A percentile compares a stretch with the other conserved stretches of the same genome.
Evolutionary conservation across 2,888 invertebrate species (phyloP).

Genomic region (Synergus japonicus): DNA sequence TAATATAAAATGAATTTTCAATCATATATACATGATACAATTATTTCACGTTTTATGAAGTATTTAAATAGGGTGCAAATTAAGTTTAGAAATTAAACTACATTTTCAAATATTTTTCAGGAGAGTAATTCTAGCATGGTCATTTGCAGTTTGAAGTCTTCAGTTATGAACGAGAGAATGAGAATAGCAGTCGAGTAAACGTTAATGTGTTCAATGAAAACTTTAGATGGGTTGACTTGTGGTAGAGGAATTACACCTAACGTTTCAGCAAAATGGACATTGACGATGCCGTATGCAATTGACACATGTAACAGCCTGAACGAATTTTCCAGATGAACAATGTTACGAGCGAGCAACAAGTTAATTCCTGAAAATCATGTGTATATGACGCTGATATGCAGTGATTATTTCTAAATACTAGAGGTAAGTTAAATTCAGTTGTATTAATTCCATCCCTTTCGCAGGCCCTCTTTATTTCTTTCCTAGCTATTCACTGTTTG

Average conservation of each 20-base stretch:
- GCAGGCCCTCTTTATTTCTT: neutral
- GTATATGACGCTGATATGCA: neutral
- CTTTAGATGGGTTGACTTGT: conserved; percentile 7
- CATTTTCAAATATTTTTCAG: neutral
- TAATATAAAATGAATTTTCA: too few relatives aligned
- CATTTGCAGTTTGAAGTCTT: neutral
- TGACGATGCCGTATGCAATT: conserved; percentile 11
- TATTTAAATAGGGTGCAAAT: neutral
- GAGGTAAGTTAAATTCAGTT: neutral
- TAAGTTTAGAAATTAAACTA: too few relatives aligned
- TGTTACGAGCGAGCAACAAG: conserved; percentile 19
- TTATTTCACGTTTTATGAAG: neutral
- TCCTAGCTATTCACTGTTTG: neutral
- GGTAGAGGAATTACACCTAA: conserved; percentile 6
- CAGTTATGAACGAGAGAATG: conserved; percentile 5
- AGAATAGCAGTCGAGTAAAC: conserved; percentile 15
- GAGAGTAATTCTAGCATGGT: neutral
- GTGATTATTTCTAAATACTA: neutral
- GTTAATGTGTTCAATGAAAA: conserved; percentile 30
- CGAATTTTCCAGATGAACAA: conserved; percentile 1
- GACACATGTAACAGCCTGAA: neutral
- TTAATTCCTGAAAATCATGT: conserved; percentile 21
- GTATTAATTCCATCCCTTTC: neutral
- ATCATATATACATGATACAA: neutral
- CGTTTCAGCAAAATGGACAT: conserved; percentile 4